Evolutionary conservation across 2,888 invertebrate genomes (phyloP), one percentile per base, ranked within the genome.

Genomic region (Cantharis flavilabris): DNA sequence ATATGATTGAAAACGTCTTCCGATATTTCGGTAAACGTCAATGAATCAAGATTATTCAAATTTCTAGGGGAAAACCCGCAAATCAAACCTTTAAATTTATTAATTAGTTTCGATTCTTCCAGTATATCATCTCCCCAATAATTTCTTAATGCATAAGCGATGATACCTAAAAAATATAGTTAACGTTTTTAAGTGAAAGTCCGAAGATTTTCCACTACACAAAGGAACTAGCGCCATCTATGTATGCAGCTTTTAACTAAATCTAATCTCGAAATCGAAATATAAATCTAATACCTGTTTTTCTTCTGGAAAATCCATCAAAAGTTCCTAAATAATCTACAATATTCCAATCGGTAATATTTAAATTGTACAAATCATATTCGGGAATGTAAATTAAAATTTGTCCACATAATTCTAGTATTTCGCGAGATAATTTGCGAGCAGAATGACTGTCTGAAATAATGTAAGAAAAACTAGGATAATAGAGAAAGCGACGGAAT

Each of bases 331-430:
- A 69, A 33, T 14, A 69, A 28, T 69, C 64, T 2, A 76, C 72
- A 18, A 76, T 65, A 7, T 23, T 2, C 72, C 72, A 76, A 23
- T 76, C 72, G 11, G 65, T n/a, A 11, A 76, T 20, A 20, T 76
- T 72, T 14, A 76, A 9, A 63, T 76, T 26, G 11, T 62, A 69
- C 4, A 76, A 69, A 14, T 76, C 76, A 7, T 9, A 63, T 30
- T 76, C 76, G 3, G 76, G 72, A 14, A 76, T 72, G n/a, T 63
- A 13, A 9, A 63, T 16, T 13, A 76, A 4, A 1, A 76, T n/a
- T 3, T 69, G 9, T 4, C 72, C 76, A 11, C 26, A 13, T 11
- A 28, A 9, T 62, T 73, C 69, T 3, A 73, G 26, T 18, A 7
- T 16, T 0, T 18, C 0, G 13, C 23, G 23, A 20, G 23, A 5